phyloP scores from a whole-genome alignment of 1,140 invertebrate genomes.

The Bradysia coprophila region DNA sequence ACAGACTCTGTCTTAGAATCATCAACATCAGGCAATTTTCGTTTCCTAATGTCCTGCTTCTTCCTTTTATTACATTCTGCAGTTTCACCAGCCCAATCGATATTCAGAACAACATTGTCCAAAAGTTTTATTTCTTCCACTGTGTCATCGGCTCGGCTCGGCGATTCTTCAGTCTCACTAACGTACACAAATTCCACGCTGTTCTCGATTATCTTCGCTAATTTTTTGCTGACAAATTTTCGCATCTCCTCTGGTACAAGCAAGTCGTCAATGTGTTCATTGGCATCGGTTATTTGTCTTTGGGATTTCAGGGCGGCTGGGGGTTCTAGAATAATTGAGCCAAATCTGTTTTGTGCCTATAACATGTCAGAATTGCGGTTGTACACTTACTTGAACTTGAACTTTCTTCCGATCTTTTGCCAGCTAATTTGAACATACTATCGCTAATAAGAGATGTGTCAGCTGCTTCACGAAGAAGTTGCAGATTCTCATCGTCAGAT shows the following conservation, averaged over 20 bases:
- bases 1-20: background rate
- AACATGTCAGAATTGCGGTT: background rate
- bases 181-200: background rate
- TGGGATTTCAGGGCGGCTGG: background rate
- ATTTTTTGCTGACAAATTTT: slow-evolving; percentile 1
- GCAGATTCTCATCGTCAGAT: slow-evolving; percentile 1
- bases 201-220: background rate
- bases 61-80: background rate
- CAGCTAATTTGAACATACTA: background rate
- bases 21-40: background rate
- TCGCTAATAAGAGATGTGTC: background rate
- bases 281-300: background rate
- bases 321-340: background rate
- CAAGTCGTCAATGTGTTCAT: background rate
- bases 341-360: background rate
- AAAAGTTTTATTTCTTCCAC: background rate
- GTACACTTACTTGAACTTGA: background rate
- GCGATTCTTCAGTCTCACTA: too few species aligned
- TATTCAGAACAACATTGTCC: background rate
- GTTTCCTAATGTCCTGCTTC: background rate
- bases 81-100: background rate
- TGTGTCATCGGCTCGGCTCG: background rate
- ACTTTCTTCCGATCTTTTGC: background rate
- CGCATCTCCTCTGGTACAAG: background rate
- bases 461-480: background rate